Evolutionary conservation across 2,113 vertebrate species (phyloP).

Genomic region (Ciconia maguari): DNA sequence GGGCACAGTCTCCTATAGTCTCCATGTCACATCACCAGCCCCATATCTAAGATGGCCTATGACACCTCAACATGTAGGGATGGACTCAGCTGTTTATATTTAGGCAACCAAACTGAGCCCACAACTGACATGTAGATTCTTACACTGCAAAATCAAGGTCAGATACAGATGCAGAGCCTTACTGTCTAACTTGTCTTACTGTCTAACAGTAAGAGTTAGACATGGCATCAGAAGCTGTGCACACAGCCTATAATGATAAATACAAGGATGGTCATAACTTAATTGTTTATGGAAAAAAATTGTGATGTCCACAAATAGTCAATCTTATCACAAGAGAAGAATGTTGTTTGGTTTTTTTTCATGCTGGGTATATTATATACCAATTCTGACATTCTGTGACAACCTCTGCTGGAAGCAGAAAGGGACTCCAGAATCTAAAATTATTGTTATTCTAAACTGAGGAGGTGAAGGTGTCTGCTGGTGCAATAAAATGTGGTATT

Average conservation of each 20-base stretch:
- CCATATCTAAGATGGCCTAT: background rate
- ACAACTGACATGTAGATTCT: background rate
- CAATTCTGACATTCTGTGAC: background rate
- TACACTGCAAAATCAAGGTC: background rate
- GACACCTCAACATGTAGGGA: accelerated
- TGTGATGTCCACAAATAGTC: background rate
- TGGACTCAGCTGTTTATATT: background rate
- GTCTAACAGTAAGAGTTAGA: background rate
- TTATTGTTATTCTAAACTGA: background rate
- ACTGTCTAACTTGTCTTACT: background rate
- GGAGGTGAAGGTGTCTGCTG: background rate
- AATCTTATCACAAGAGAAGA: background rate
- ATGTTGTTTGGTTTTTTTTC: background rate
- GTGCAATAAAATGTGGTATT: background rate
- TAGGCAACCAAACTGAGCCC: background rate
- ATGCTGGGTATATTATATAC: background rate
- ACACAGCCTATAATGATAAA: background rate
- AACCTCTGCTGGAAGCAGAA: background rate
- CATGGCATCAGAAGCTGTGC: background rate
- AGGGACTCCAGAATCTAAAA: background rate
- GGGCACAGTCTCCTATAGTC: background rate
- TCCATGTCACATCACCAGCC: background rate
- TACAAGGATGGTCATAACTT: background rate
- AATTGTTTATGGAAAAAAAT: background rate
- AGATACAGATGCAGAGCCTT: background rate